phyloP scores from a whole-genome alignment of 2,888 invertebrate genomes.

The Brenthis daphne region DNA sequence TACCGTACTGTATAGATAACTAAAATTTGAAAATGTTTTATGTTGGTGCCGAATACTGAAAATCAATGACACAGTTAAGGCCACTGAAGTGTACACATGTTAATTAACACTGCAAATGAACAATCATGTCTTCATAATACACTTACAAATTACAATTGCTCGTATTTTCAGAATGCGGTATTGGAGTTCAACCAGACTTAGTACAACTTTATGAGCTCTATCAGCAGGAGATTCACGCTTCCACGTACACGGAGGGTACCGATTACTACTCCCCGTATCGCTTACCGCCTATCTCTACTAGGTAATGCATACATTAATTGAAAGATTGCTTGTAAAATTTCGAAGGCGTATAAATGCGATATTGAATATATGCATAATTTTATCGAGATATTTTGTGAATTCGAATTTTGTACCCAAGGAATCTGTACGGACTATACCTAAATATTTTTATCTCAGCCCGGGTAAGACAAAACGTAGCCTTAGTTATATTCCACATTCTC shows the following conservation, averaged over 20 bases:
- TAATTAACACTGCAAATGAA: too few species aligned
- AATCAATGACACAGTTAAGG: background rate
- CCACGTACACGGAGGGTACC: constrained; percentile 86
- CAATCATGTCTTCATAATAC: too few species aligned
- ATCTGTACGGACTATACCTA: too few species aligned
- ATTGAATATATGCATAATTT: background rate
- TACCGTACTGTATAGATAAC: background rate
- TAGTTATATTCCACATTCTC: too few species aligned
- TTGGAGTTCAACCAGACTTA: constrained; percentile 87
- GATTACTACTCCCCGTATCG: constrained; percentile 81
- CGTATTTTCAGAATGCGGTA: constrained; percentile 82
- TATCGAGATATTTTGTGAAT: too few species aligned
- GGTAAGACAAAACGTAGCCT: too few species aligned
- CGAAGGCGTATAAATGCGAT: background rate
- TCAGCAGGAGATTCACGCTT: constrained; percentile 93
- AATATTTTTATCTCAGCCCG: too few species aligned
- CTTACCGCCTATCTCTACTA: constrained; percentile 84
- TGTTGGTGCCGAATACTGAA: too few species aligned
- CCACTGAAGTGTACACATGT: too few species aligned
- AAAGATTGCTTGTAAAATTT: constrained; percentile 3
- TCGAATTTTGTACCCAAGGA: too few species aligned
- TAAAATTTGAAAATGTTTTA: background rate
- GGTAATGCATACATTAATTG: constrained; percentile 59
- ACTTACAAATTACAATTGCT: too few species aligned
- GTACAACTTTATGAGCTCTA: constrained; percentile 91